phyloP scores from a whole-genome alignment of 2,113 vertebrate species.

The Dipodomys spectabilis region DNA sequence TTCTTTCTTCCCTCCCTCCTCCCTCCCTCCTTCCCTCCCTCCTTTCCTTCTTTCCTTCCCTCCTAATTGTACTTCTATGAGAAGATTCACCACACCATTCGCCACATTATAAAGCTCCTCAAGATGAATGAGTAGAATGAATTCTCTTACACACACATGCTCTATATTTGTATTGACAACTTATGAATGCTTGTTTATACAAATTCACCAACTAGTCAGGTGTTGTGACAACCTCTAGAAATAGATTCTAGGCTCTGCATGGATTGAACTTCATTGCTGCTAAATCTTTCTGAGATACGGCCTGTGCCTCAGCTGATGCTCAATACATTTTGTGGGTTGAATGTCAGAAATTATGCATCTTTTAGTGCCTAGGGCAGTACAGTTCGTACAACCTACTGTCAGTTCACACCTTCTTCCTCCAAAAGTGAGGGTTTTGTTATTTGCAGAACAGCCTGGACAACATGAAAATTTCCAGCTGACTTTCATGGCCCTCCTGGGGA shows the following conservation, averaged over 20 bases:
- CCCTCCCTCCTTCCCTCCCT: no score
- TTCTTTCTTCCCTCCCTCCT: no score
- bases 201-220: background rate
- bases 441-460: background rate
- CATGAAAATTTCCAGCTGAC: background rate
- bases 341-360: background rate
- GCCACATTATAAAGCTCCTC: background rate
- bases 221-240: slow-evolving; percentile 1
- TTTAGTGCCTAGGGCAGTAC: background rate
- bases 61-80: background rate
- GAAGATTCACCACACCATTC: background rate
- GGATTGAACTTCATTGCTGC: background rate
- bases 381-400: no score
- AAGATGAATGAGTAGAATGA: background rate
- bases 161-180: slow-evolving; percentile 32
- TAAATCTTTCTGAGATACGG: slow-evolving; percentile 33
- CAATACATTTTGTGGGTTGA: background rate
- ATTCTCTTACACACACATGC: background rate
- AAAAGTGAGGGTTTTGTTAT: background rate
- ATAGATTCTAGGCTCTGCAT: slow-evolving; percentile 28
- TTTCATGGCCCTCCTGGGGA: background rate
- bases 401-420: background rate
- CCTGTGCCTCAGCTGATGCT: background rate
- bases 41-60: no score
- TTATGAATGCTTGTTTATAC: slow-evolving; percentile 17